phyloP scores from a whole-genome alignment of 2,888 invertebrate species.

The Fabriciana adippe region DNA sequence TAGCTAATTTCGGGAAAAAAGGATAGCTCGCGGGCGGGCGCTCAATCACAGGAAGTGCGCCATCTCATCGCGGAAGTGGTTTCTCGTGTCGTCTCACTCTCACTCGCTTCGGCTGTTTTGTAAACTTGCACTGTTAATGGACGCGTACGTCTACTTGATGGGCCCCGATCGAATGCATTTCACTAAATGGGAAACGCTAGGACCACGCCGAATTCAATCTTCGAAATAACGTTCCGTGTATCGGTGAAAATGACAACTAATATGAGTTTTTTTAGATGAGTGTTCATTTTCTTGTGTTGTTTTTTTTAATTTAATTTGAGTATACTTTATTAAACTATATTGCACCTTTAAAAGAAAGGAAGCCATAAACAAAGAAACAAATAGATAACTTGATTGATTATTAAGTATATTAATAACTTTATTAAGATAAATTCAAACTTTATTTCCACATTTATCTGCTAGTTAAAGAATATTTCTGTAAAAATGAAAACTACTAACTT shows the following conservation, averaged over 20 bases:
- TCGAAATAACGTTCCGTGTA: conserved; percentile 26
- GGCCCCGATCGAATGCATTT: conserved; percentile 66
- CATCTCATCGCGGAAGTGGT: conserved; percentile 83
- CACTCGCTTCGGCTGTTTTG: conserved; percentile 55
- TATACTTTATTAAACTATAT: too few species aligned
- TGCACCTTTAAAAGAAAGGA: too few species aligned
- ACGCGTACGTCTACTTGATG: conserved; percentile 62
- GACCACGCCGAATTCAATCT: conserved; percentile 43
- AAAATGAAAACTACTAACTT: too few species aligned
- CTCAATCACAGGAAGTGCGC: conserved; percentile 83
- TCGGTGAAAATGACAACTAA: neutral
- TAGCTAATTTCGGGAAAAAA: conserved; percentile 54
- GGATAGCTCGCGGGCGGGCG: conserved; percentile 51
- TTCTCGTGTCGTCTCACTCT: conserved; percentile 70
- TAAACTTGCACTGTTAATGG: conserved; percentile 69
- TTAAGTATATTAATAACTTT: too few species aligned
- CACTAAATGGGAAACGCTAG: conserved; percentile 54
- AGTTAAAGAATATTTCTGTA: too few species aligned
- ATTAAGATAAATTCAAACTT: too few species aligned
- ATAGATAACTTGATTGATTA: too few species aligned
- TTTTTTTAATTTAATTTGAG: too few species aligned
- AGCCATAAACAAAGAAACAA: too few species aligned
- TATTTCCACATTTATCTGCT: too few species aligned
- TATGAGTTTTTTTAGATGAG: too few species aligned
- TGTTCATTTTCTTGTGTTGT: too few species aligned